phyloP scores from a whole-genome alignment of 2,797 vertebrate genomes.

The Catamblyrhynchus diadema region DNA sequence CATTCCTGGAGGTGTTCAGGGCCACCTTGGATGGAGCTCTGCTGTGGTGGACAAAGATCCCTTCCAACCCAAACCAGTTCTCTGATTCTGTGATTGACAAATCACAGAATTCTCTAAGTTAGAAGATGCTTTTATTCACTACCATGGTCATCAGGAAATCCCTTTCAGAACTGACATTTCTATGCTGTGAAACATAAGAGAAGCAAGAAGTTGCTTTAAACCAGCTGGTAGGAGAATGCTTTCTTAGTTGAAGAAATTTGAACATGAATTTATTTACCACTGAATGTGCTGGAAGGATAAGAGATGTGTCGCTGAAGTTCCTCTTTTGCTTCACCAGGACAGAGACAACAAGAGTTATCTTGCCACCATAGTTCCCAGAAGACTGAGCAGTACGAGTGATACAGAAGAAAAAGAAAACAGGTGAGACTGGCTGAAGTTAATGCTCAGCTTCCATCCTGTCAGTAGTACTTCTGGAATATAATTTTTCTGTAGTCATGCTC shows the following conservation, averaged over 20 bases:
- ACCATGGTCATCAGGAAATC: neutral
- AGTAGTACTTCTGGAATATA: neutral
- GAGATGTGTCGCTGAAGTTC: neutral
- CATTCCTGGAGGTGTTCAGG: neutral
- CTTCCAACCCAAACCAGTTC: neutral
- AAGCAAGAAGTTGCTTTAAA: neutral
- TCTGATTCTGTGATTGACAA: neutral
- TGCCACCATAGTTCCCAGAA: slow-evolving; percentile 69
- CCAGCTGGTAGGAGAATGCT: neutral
- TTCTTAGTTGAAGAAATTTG: neutral
- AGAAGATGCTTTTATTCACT: neutral
- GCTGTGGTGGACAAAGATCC: neutral
- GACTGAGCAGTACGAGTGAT: slow-evolving; percentile 64
- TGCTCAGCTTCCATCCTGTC: neutral
- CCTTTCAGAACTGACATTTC: neutral
- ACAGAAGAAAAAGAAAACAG: slow-evolving; percentile 81
- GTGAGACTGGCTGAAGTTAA: slow-evolving; percentile 48
- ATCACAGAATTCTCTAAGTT: neutral
- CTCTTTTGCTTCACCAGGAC: slow-evolving; percentile 68
- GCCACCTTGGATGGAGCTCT: neutral
- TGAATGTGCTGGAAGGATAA: neutral
- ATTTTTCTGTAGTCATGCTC: neutral
- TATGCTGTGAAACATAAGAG: neutral
- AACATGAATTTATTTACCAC: neutral
- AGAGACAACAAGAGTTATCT: slow-evolving; percentile 74